These are phyloP conservation scores for Lithosia quadra DNA, from an alignment of 2,888 invertebrate species.

Conservation along the genomic window DNA sequence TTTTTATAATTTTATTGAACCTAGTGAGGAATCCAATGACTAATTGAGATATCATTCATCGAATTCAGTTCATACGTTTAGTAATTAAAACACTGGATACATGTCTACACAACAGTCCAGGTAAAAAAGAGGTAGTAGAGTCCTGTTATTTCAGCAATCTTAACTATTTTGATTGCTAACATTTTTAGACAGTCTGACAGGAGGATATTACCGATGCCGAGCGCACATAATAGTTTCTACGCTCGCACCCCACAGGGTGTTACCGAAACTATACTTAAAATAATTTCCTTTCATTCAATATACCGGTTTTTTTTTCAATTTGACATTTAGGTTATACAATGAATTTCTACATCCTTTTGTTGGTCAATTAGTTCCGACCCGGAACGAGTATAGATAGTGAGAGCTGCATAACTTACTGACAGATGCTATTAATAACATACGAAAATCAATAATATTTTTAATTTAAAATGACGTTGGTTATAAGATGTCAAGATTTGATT, in stretches of 20 bases:
- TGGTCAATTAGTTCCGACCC: neutral
- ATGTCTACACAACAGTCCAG: too few species aligned
- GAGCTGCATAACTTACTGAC: neutral
- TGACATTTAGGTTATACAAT: conserved; percentile 1
- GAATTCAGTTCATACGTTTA: neutral
- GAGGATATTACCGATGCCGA: neutral
- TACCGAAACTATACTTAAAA: conserved; percentile 31
- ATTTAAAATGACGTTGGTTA: neutral
- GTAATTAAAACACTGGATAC: too few species aligned
- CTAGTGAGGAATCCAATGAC: neutral
- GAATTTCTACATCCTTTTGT: conserved; percentile 2
- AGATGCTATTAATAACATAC: neutral
- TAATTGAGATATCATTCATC: neutral
- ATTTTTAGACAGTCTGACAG: neutral
- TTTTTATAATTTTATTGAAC: neutral
- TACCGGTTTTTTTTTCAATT: neutral
- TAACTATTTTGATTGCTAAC: neutral
- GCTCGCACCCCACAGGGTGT: conserved; percentile 18
- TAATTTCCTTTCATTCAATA: conserved; percentile 27
- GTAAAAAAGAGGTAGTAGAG: neutral
- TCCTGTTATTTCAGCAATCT: too few species aligned
- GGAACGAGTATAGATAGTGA: neutral
- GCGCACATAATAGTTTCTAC: neutral
- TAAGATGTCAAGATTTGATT: neutral
- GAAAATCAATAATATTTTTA: neutral